A percentile compares a stretch with the other conserved stretches of the same genome.
These are phyloP conservation scores for Gerris buenoi DNA, from an alignment of 1,140 invertebrate species.

Conservation along the genomic window DNA sequence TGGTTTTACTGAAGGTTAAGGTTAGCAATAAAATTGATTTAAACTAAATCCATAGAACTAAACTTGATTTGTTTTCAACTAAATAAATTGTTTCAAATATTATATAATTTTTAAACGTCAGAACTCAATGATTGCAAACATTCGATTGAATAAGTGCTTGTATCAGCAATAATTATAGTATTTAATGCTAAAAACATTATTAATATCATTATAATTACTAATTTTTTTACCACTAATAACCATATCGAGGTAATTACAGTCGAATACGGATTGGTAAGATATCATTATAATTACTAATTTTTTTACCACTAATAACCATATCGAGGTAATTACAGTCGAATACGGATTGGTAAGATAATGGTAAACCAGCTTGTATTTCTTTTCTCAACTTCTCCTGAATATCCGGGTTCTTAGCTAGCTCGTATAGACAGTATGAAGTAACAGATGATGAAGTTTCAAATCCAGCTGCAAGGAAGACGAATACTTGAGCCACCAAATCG, in stretches of 20 bases:
- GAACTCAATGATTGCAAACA: not conserved
- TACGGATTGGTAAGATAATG: slow-evolving; percentile 22
- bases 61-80: not conserved
- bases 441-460: slow-evolving; percentile 45
- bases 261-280: slow-evolving; percentile 25
- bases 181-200: not conserved
- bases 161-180: not conserved
- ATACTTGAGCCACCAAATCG: slow-evolving; percentile 25
- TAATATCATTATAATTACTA: not conserved
- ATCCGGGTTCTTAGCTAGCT: slow-evolving; percentile 41
- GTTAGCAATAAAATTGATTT: not conserved
- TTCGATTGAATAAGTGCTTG: not conserved
- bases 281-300: not conserved
- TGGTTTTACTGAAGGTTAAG: not conserved
- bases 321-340: slow-evolving; percentile 37
- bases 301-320: slow-evolving; percentile 34
- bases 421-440: slow-evolving; percentile 37
- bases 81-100: not conserved
- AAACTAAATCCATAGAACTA: not conserved
- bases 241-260: slow-evolving; percentile 38
- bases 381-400: slow-evolving; percentile 38
- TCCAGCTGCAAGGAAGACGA: slow-evolving; percentile 37
- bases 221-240: slow-evolving; percentile 32
- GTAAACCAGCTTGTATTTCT: slow-evolving; percentile 36
- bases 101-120: not conserved